These are phyloP conservation scores for Pedetes capensis DNA, from an alignment of 2,113 vertebrate species.

Conservation along the genomic window DNA sequence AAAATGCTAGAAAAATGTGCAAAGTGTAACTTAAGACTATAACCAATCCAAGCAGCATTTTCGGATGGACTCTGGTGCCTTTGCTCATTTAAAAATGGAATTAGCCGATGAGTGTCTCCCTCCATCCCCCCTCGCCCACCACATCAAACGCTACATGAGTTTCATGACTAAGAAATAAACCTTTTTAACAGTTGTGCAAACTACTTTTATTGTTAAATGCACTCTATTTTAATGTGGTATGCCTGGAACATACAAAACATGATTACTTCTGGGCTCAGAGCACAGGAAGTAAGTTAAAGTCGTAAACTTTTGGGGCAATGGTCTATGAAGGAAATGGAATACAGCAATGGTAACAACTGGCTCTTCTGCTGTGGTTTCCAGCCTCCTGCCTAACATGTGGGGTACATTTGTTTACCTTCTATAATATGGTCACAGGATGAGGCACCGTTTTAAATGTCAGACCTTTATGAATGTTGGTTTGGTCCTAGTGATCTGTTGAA, in stretches of 20 bases:
- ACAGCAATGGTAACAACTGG: fast-evolving
- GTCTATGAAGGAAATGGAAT: background rate
- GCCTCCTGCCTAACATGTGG: background rate
- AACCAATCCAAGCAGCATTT: background rate
- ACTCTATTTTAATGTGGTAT: background rate
- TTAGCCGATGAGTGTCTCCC: background rate
- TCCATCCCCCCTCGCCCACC: too few species aligned
- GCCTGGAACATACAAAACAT: background rate
- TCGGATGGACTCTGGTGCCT: background rate
- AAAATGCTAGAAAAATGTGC: background rate
- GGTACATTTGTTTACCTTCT: background rate
- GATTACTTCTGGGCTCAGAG: background rate
- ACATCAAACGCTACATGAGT: background rate
- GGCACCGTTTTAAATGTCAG: background rate
- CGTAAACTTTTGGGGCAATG: background rate
- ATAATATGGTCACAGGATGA: background rate
- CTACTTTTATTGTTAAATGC: background rate
- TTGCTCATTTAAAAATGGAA: background rate
- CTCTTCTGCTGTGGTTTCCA: background rate
- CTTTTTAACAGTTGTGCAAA: background rate
- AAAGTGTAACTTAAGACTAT: background rate
- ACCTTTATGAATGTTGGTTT: background rate
- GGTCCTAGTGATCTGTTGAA: background rate
- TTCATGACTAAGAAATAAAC: slow-evolving; percentile 58
- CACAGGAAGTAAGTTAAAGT: background rate